A percentile compares a stretch with the other conserved stretches of the same genome.
These are phyloP conservation scores for Clavelina lepadiformis DNA, from an alignment of 23 tunicate species.

Conservation along the genomic window DNA sequence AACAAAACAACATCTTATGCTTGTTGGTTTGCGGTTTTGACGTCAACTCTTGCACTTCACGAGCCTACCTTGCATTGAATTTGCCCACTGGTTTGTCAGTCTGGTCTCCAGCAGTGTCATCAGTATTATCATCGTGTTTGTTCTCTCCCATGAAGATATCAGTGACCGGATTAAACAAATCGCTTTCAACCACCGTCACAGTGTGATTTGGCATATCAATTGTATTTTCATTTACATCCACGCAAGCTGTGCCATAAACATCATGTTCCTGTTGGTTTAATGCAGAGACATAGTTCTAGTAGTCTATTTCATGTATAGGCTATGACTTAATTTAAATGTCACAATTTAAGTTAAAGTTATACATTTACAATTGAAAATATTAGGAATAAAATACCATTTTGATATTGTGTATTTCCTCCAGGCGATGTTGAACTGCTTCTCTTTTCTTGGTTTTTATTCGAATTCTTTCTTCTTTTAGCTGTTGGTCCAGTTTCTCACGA, in stretches of 20 bases:
- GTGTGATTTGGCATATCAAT: conserved; percentile 65
- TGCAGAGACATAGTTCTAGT: neutral
- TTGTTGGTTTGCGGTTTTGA: no score
- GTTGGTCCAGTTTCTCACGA: conserved; percentile 37
- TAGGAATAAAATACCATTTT: conserved; percentile 15
- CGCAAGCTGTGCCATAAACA: conserved; percentile 15
- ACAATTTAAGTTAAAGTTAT: no score
- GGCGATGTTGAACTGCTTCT: conserved; percentile 47
- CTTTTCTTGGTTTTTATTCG: conserved; percentile 52
- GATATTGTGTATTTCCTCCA: conserved; percentile 63
- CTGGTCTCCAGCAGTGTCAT: no score
- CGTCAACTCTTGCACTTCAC: no score
- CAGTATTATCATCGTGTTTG: conserved; percentile 29
- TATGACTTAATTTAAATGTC: no score
- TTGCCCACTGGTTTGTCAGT: no score
- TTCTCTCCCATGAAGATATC: conserved; percentile 36
- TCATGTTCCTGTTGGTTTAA: conserved; percentile 6
- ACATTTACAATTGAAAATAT: no score
- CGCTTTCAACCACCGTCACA: conserved; percentile 62
- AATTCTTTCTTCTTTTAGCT: conserved; percentile 38
- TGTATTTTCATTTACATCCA: conserved; percentile 21
- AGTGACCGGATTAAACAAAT: conserved; percentile 40
- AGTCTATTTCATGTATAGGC: neutral
- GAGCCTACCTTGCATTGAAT: no score
- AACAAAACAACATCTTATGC: no score